Evolutionary conservation across 2,113 vertebrate species (phyloP).

Genomic region (Chlorodrepanis virens): DNA sequence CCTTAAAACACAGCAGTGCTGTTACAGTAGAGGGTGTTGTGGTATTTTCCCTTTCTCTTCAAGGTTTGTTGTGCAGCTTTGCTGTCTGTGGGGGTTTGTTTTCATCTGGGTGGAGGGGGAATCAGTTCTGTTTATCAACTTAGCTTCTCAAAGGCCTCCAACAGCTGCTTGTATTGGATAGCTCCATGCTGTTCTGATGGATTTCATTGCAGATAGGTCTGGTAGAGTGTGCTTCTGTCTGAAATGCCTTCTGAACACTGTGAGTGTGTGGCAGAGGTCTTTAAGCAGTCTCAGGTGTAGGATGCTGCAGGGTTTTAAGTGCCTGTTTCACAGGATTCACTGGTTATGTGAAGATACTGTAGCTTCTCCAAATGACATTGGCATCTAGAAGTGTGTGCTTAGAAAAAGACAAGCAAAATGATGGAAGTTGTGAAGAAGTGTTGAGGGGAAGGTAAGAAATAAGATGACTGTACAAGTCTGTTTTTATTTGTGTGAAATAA

Average conservation of each 20-base stretch:
- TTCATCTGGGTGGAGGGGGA: neutral
- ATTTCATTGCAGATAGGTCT: rapidly evolving
- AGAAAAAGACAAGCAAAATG: neutral
- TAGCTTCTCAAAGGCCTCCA: neutral
- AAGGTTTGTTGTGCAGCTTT: neutral
- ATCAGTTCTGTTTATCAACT: neutral
- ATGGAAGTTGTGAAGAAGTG: neutral
- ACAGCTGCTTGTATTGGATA: neutral
- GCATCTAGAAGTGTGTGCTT: neutral
- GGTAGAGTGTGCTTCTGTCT: neutral
- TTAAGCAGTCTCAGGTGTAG: neutral
- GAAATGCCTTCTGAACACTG: neutral
- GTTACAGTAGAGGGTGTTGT: neutral
- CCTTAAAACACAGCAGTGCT: neutral
- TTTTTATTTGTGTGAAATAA: neutral
- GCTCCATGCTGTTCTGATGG: neutral
- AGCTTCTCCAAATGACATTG: neutral
- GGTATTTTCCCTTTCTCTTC: neutral
- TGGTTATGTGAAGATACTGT: neutral
- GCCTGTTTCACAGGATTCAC: neutral
- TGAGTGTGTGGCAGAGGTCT: neutral
- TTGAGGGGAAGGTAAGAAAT: neutral
- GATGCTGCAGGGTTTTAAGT: neutral
- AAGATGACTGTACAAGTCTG: rapidly evolving
- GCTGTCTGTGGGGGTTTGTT: neutral